Percentiles rank a stretch among this genome's conserved stretches.
phyloP scores from a whole-genome alignment of 2,888 invertebrate genomes.

The Ptycholaimellus sp. region DNA sequence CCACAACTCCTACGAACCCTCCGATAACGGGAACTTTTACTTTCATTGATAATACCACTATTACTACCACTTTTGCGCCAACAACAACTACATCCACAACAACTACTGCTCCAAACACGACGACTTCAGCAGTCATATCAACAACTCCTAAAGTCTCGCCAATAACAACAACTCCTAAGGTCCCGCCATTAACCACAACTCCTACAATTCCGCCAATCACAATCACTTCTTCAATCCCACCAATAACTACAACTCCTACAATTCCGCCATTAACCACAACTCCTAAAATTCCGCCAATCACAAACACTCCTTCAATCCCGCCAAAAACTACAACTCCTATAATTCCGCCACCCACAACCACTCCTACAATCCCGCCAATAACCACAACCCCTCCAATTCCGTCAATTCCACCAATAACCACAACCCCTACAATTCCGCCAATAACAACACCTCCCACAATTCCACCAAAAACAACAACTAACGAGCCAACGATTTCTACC shows the following conservation, averaged over 20 bases:
- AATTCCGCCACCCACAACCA: no score
- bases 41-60: neutral
- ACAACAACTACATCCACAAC: neutral
- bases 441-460: neutral
- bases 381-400: neutral
- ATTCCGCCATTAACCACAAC: neutral
- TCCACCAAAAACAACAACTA: neutral
- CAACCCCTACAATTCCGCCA: neutral
- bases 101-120: neutral
- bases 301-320: no score
- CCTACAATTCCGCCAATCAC: no score
- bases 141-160: no score
- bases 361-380: no score
- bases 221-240: no score
- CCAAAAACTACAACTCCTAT: no score
- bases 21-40: neutral
- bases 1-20: neutral
- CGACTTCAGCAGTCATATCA: no score
- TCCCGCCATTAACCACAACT: no score
- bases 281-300: no score
- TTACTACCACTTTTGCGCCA: neutral
- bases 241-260: neutral
- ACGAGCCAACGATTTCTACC: neutral
- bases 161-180: no score
- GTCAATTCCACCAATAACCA: neutral